Evolutionary conservation across 1,140 invertebrate species (phyloP).

Genomic region (Marisa cornuarietis): DNA sequence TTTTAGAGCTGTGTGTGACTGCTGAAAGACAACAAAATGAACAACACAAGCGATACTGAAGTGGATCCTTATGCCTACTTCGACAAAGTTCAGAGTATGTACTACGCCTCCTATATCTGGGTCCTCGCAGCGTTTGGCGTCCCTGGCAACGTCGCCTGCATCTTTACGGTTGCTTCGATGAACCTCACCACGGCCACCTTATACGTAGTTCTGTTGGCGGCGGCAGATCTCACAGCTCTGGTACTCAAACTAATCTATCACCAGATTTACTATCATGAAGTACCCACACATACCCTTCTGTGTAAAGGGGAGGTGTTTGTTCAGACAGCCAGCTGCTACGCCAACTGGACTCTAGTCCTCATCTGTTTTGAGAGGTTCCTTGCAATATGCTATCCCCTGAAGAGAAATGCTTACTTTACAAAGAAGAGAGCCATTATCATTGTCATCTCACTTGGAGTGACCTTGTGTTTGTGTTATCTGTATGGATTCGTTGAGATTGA

Average conservation of each 20-base stretch:
- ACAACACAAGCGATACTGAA: no score
- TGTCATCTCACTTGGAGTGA: constrained; percentile 14
- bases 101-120: constrained; percentile 40
- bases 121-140: constrained; percentile 35
- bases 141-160: constrained; percentile 38
- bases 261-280: constrained; percentile 19
- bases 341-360: constrained; percentile 48
- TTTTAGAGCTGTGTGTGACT: no score
- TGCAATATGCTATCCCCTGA: constrained; percentile 41
- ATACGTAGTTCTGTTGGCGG: constrained; percentile 39
- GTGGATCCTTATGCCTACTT: no score
- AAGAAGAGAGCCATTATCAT: constrained; percentile 18
- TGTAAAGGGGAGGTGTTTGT: constrained; percentile 29
- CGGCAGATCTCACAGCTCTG: constrained; percentile 32
- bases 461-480: neutral
- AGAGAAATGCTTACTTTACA: constrained; percentile 26
- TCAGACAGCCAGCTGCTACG: constrained; percentile 34
- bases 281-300: neutral
- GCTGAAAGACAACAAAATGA: no score
- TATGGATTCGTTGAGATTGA: neutral
- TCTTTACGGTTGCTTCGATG: constrained; percentile 39
- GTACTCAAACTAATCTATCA: constrained; percentile 34
- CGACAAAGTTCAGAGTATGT: neutral
- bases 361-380: constrained; percentile 47
- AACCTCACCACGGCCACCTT: constrained; percentile 34